Base-by-base conservation (phyloP, 2,113 vertebrate species). In the Cyprinus carpio region DNA sequence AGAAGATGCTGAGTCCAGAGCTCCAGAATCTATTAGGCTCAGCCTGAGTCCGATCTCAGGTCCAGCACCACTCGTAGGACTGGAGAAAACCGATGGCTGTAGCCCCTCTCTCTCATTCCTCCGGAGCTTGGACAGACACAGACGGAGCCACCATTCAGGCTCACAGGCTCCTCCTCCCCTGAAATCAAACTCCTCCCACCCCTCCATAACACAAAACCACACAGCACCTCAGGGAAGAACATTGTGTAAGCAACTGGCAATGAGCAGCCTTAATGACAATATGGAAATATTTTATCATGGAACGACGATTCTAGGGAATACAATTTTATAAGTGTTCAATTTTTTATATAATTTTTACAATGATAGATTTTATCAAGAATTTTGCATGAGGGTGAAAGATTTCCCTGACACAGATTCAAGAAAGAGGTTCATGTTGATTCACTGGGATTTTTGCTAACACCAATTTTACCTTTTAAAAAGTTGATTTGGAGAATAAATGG, bases 21-120 rank as follows among this genome's bases (percentile, higher is more conserved):
- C 96, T 20, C 93, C 93, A 94, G 37, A 95, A 96, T 43, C 89
- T 54, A 89, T 51, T 49, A 96, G 96, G 94, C 95, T 93, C 88
- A 96, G 96, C 9, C 94, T 98, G 43, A 95, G 88, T 0, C 95
- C 95, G 0, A 0, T 99, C 97, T 4, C 96, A 99, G 92, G 94
- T 99, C 99, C 92, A 99, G 97, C 46, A 94, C 97, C 69, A 94
- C 94, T 96, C 67, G 92, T 96, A 20, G 97, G 97, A 60, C 92
- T 96, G 93, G 96, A 97, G 0, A 97, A 0, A 92, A 95, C 1
- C 91, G 91, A n/a, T n/a, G 90, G 90, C 16, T 90, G 92, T 2
- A 95, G 95, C 85, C 92, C 94, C 85, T 91, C 94, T 0, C 90
- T 86, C 15, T 91, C 87, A 77, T 10, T 74, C 0, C 20, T 46